These are phyloP conservation scores for Petrosia ficiformis DNA, from an alignment of 37 sponge, comb jelly and placozoan genomes.

Conservation along the genomic window DNA sequence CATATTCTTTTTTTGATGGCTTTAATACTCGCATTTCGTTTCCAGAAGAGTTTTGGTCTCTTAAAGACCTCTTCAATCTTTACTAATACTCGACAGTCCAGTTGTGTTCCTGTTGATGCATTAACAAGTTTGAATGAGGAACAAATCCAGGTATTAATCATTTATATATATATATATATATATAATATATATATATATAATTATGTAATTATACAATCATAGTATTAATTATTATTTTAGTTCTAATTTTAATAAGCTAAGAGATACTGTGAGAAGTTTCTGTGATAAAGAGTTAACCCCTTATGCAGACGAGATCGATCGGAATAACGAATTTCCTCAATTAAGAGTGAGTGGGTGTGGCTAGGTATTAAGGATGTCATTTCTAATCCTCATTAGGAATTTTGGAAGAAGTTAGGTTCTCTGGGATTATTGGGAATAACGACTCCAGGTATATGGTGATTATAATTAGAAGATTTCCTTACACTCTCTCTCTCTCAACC, in stretches of 20 bases:
- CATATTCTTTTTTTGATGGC: too few species aligned
- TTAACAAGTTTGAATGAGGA: conserved; percentile 61
- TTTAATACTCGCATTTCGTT: too few species aligned
- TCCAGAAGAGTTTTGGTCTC: too few species aligned
- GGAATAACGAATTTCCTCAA: conserved; percentile 64
- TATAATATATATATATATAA: neutral
- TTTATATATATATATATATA: neutral
- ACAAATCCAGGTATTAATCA: conserved; percentile 40
- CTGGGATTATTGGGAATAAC: conserved; percentile 94
- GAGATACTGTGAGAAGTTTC: conserved; percentile 69
- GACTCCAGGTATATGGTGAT: conserved; percentile 42
- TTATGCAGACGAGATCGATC: conserved; percentile 79
- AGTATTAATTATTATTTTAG: too few species aligned
- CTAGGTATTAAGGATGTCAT: neutral
- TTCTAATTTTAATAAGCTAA: too few species aligned
- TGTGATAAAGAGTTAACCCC: conserved; percentile 83
- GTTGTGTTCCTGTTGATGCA: conserved; percentile 63
- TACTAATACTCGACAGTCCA: too few species aligned
- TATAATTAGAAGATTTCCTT: too few species aligned
- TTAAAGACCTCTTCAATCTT: too few species aligned
- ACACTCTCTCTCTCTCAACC: too few species aligned
- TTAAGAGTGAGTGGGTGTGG: conserved; percentile 28
- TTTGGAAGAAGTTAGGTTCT: conserved; percentile 89
- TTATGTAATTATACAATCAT: neutral
- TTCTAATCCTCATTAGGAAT: conserved; percentile 18